These are phyloP conservation scores for Smithornis capensis DNA, from an alignment of 2,113 vertebrate genomes.

Conservation along the genomic window DNA sequence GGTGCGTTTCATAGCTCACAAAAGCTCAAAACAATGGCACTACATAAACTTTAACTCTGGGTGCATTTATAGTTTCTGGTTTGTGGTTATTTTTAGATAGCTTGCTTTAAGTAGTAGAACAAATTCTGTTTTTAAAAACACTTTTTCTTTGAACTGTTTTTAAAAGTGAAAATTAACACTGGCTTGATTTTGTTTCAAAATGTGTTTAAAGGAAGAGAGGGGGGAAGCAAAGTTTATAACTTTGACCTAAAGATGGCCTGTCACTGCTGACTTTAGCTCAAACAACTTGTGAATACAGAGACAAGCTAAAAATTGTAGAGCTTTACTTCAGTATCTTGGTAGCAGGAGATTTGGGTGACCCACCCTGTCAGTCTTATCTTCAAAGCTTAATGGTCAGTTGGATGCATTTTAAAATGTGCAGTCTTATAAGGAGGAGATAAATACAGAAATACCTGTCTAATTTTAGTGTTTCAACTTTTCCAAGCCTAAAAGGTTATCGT, in stretches of 20 bases:
- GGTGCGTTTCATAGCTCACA: constrained; percentile 46
- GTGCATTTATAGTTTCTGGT: constrained; percentile 4
- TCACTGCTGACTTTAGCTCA: neutral
- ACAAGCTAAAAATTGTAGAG: neutral
- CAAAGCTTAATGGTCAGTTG: neutral
- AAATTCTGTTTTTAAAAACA: neutral
- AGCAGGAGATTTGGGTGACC: neutral
- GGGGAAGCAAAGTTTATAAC: neutral
- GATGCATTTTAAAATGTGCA: neutral
- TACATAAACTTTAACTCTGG: neutral
- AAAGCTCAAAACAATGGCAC: constrained; percentile 16
- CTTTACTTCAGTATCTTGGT: neutral
- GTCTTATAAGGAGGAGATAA: neutral
- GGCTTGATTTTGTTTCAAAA: neutral
- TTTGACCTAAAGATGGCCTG: neutral
- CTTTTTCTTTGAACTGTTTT: neutral
- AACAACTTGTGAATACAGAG: neutral
- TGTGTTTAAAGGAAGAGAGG: neutral
- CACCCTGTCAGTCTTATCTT: neutral
- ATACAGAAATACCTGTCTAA: neutral
- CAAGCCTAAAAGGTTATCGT: neutral
- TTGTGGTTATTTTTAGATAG: constrained; percentile 39
- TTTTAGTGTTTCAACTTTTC: neutral
- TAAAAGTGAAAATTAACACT: neutral
- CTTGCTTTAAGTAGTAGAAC: neutral